phyloP scores from a whole-genome alignment of 2,797 vertebrate species.

The Sus cebifrons region DNA sequence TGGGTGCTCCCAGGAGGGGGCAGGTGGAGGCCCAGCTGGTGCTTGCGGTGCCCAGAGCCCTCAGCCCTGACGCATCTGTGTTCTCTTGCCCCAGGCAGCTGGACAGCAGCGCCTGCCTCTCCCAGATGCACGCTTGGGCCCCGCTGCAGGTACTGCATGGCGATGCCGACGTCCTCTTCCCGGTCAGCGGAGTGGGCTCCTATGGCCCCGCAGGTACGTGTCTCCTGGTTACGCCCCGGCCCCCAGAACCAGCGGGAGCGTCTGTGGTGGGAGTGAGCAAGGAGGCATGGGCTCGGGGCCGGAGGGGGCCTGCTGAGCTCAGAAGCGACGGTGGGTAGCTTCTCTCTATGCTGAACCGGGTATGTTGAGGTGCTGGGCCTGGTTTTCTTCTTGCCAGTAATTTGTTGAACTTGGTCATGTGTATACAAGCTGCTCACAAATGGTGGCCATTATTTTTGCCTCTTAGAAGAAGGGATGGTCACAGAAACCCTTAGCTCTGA shows the following conservation, averaged over 20 bases:
- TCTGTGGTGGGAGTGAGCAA: neutral
- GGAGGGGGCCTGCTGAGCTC: neutral
- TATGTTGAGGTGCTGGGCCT: neutral
- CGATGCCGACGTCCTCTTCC: conserved; percentile 94
- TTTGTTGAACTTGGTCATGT: neutral
- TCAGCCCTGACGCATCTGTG: neutral
- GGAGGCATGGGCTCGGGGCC: neutral
- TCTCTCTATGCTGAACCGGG: neutral
- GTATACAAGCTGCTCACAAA: neutral
- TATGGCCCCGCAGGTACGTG: conserved; percentile 93
- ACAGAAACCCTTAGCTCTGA: neutral
- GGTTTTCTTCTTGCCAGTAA: neutral
- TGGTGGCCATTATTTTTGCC: neutral
- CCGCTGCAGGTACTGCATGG: conserved; percentile 94
- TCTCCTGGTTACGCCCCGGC: neutral
- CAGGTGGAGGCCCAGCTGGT: neutral
- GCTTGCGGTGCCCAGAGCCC: neutral
- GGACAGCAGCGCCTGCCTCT: conserved; percentile 92
- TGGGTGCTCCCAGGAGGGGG: neutral
- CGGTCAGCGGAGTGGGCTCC: conserved; percentile 91
- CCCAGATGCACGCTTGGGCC: conserved; percentile 93
- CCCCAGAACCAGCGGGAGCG: neutral
- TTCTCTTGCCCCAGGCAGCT: conserved; percentile 89
- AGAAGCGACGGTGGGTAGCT: neutral
- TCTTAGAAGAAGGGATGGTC: neutral